phyloP scores from a whole-genome alignment of 2,888 invertebrate species.

The Melinaea menophilus region DNA sequence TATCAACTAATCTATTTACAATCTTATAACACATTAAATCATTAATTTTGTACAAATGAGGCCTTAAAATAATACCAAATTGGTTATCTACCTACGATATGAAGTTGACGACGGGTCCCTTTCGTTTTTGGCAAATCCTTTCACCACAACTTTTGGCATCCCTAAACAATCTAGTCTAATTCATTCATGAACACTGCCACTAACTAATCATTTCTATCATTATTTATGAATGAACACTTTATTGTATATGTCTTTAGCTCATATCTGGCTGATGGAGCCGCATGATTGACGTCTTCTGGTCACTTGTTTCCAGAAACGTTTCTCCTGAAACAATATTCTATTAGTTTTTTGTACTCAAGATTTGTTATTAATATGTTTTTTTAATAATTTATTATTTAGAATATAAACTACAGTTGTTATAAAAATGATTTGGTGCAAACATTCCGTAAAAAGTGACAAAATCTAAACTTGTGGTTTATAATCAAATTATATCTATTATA shows the following conservation, averaged over 20 bases:
- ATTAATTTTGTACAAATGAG: constrained; percentile 38
- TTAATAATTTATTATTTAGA: neutral
- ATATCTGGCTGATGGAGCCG: constrained; percentile 70
- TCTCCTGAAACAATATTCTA: constrained; percentile 79
- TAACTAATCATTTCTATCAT: constrained; percentile 22
- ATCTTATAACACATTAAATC: constrained; percentile 57
- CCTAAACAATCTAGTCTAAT: constrained; percentile 19
- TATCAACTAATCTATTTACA: constrained; percentile 41
- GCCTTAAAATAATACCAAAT: constrained; percentile 32
- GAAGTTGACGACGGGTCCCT: constrained; percentile 69
- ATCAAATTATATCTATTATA: constrained; percentile 8
- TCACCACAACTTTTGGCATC: constrained; percentile 54
- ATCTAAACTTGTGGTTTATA: neutral
- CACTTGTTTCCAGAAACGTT: constrained; percentile 88
- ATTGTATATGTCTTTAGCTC: constrained; percentile 30
- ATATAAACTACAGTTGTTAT: too few relatives aligned
- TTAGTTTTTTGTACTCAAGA: constrained; percentile 10
- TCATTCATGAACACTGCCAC: constrained; percentile 24
- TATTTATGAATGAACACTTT: constrained; percentile 32
- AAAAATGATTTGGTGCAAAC: constrained; percentile 4
- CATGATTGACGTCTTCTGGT: constrained; percentile 82
- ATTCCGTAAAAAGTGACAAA: neutral
- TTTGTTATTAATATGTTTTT: neutral
- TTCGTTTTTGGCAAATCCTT: constrained; percentile 61
- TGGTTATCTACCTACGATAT: constrained; percentile 63